phyloP scores from a whole-genome alignment of 2,797 vertebrate species.

The Cephalopachus bancanus region DNA sequence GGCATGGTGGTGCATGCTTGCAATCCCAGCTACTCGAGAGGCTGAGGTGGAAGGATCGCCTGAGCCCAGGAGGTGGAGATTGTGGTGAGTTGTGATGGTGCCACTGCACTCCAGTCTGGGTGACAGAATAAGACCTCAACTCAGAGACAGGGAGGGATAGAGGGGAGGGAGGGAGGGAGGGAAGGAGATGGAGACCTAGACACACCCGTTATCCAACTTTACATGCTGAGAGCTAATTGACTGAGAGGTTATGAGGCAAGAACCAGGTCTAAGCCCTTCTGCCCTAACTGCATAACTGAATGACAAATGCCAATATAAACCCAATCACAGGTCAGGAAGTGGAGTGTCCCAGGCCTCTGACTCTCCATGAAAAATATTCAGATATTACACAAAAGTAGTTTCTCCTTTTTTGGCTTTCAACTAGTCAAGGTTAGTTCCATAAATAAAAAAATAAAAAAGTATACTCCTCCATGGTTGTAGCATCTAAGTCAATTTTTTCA shows the following conservation, averaged over 20 bases:
- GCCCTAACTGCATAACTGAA: neutral
- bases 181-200: neutral
- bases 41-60: too few species aligned
- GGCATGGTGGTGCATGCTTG: too few species aligned
- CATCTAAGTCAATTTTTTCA: neutral
- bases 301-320: neutral
- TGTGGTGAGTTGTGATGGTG: too few species aligned
- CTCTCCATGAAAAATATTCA: neutral
- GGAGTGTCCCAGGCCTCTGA: neutral
- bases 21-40: too few species aligned
- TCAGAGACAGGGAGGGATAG: too few species aligned
- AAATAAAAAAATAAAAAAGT: neutral
- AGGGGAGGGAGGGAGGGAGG: too few species aligned
- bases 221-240: neutral
- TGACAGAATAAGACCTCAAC: too few species aligned
- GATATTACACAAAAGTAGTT: neutral
- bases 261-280: neutral
- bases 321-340: neutral
- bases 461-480: neutral
- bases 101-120: too few species aligned
- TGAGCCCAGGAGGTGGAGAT: too few species aligned
- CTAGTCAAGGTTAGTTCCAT: neutral
- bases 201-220: neutral
- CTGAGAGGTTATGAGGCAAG: neutral
- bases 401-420: neutral